Base-by-base conservation (phyloP, 2,113 vertebrate genomes). In the Notechis scutatus region DNA sequence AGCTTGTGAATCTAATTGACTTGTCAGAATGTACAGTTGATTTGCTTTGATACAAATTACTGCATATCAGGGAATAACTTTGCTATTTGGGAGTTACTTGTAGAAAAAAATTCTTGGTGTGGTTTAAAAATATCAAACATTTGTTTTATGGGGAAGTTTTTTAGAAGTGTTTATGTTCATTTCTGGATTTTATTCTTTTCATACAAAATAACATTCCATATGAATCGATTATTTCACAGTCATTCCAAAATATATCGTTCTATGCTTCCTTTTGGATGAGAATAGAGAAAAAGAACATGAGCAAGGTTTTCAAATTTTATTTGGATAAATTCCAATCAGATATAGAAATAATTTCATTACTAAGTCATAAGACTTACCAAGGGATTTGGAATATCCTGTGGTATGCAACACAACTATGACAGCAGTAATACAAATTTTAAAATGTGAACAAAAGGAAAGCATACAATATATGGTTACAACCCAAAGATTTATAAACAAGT, bases 241-340 rank as follows among this genome's bases (percentile, higher is more conserved):
- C 10, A 24, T 6, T 74, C 42, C 14, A 34, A 69, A 14, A 92
- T 91, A 39, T 69, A 90, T 11, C 1, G 24, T 0, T 29, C 91
- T 47, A 45, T 10, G 34, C 23, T 26, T 12, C 42, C 50, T 90
- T 34, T 11, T 1, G 3, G 14, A 26, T 39, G 3, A 55, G 0
- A 92, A 91, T 47, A 21, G 50, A 0, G 0, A 85, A 26, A 81
- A 93, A 74, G 26, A 26, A 87, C 89, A 23, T 1, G 0, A 74
- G 90, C 20, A 93, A 92, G 92, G 74, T 81, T 92, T 93, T 94
- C 93, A 95, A 95, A 54, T n/a, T 69, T 93, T 91, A 69, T 2
- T 69, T 94, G 94, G 61, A 0, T 0, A 56, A 92, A 92, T 92
- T 89, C 93, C 88, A 86, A 95, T 57, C 93, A 96, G 93, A 91